Evolutionary conservation across 2,888 invertebrate genomes (phyloP).

Genomic region (Meandrusa payeni): DNA sequence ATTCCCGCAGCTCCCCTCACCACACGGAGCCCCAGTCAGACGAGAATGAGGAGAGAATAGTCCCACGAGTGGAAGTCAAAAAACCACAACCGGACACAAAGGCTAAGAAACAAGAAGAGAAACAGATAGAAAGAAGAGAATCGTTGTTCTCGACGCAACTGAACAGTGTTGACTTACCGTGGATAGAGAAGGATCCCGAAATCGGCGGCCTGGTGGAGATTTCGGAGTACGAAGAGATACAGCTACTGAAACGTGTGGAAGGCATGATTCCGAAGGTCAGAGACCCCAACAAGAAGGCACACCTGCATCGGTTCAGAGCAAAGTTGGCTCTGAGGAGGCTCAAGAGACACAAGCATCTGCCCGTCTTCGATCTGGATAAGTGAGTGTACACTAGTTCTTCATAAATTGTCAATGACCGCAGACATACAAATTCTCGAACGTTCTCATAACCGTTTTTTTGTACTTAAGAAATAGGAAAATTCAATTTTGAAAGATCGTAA

Average conservation of each 20-base stretch:
- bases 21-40: slow-evolving; percentile 29
- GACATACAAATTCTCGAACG: no score
- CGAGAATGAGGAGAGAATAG: slow-evolving; percentile 20
- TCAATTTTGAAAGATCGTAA: no score
- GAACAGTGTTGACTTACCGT: slow-evolving; percentile 59
- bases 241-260: slow-evolving; percentile 65
- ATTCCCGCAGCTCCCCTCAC: slow-evolving; percentile 46
- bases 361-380: slow-evolving; percentile 70
- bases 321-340: slow-evolving; percentile 60
- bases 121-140: slow-evolving; percentile 40
- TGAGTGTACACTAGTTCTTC: slow-evolving; percentile 42
- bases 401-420: no score
- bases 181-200: slow-evolving; percentile 45
- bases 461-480: no score
- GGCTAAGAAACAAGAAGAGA: slow-evolving; percentile 40
- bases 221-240: slow-evolving; percentile 68
- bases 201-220: slow-evolving; percentile 47
- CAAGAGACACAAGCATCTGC: slow-evolving; percentile 66
- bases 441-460: no score
- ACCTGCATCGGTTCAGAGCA: slow-evolving; percentile 50
- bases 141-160: slow-evolving; percentile 54
- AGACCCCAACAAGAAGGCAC: slow-evolving; percentile 48
- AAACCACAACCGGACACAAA: slow-evolving; percentile 30
- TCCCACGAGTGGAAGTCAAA: slow-evolving; percentile 24
- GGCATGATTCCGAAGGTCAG: slow-evolving; percentile 51